phyloP scores from a whole-genome alignment of 2,888 invertebrate species.

The Herminia tarsipennalis region DNA sequence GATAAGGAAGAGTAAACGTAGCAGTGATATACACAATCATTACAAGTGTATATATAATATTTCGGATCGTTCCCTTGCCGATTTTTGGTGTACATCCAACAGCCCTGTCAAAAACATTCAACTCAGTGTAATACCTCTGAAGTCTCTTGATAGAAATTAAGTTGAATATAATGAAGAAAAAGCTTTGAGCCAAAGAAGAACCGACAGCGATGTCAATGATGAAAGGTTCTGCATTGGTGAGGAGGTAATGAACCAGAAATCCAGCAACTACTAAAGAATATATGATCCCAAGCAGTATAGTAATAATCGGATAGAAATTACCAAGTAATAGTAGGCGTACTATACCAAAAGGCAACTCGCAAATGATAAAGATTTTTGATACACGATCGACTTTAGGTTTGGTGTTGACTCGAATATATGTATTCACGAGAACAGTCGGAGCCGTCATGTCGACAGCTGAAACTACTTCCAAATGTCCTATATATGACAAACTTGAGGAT shows the following conservation, averaged over 20 bases:
- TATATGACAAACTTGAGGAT: neutral
- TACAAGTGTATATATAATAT: conserved; percentile 38
- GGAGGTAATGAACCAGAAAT: conserved; percentile 9
- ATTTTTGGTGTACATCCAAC: conserved; percentile 54
- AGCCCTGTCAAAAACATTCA: conserved; percentile 57
- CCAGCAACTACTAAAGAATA: conserved; percentile 34
- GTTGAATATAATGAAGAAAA: conserved; percentile 44
- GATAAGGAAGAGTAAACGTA: neutral
- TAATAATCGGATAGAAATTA: conserved; percentile 32
- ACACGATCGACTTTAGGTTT: conserved; percentile 50
- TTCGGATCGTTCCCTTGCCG: conserved; percentile 46
- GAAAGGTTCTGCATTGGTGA: conserved; percentile 1
- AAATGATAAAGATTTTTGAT: conserved; percentile 53
- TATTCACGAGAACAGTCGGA: conserved; percentile 53
- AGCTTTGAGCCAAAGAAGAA: conserved; percentile 28
- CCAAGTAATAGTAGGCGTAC: conserved; percentile 50
- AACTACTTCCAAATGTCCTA: conserved; percentile 14
- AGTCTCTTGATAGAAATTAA: conserved; percentile 49
- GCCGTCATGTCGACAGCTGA: conserved; percentile 45
- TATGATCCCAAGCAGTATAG: conserved; percentile 31
- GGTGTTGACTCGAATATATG: conserved; percentile 47
- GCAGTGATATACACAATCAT: conserved; percentile 31
- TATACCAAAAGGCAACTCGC: conserved; percentile 49
- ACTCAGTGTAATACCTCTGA: conserved; percentile 49
- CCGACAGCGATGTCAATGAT: conserved; percentile 23